Conservation (phyloP, 2,888 invertebrate species). For the Nebria salina region DNA sequence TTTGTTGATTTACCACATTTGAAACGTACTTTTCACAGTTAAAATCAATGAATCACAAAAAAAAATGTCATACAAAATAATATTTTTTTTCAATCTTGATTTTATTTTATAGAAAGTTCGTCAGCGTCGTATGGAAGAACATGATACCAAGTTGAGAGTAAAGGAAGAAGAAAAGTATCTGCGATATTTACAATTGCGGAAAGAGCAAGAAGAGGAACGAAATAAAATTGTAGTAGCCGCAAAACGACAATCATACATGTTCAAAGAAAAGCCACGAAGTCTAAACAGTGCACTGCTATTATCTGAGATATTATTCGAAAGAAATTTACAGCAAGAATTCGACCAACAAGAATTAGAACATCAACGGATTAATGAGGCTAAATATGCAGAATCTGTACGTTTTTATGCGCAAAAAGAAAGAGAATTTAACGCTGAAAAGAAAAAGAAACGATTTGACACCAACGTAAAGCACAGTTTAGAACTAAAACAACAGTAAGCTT, state of each 20-base stretch:
- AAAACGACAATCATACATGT: conserved; percentile 54
- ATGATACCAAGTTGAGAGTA: conserved; percentile 44
- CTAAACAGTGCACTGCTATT: conserved; percentile 56
- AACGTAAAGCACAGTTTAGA: conserved; percentile 30
- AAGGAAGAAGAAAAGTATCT: conserved; percentile 48
- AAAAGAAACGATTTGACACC: conserved; percentile 48
- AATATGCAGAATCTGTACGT: conserved; percentile 53
- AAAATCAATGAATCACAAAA: too few species aligned
- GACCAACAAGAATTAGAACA: conserved; percentile 56
- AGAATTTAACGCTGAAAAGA: conserved; percentile 53
- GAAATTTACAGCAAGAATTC: conserved; percentile 58
- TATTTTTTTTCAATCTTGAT: too few species aligned
- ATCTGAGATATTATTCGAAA: conserved; percentile 57
- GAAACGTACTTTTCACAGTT: too few species aligned
- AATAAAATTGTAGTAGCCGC: conserved; percentile 55
- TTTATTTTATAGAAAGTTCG: conserved; percentile 48
- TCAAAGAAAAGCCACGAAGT: conserved; percentile 55
- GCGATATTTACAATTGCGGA: conserved; percentile 50
- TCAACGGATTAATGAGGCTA: conserved; percentile 52
- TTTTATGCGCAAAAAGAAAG: conserved; percentile 53
- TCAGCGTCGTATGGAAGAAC: conserved; percentile 49
- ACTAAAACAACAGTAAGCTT: conserved; percentile 51
- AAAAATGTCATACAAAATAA: too few species aligned
- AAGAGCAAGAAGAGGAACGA: conserved; percentile 52
- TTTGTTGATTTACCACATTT: too few species aligned